These are phyloP conservation scores for Atethmia centrago DNA, from an alignment of 2,888 invertebrate species.

Conservation along the genomic window DNA sequence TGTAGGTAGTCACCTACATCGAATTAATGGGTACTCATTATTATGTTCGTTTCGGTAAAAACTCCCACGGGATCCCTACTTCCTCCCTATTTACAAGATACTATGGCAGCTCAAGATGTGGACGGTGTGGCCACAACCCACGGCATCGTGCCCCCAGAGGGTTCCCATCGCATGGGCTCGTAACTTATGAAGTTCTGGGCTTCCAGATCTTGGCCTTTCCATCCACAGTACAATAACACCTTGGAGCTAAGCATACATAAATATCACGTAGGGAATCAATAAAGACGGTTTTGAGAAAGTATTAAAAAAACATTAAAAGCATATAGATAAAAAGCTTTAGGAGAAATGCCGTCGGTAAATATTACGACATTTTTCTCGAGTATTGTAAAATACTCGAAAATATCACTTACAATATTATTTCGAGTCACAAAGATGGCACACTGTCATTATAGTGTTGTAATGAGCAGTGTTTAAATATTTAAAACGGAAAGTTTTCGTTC, in stretches of 20 bases:
- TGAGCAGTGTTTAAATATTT: conserved; percentile 41
- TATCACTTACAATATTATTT: conserved; percentile 23
- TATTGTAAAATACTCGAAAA: conserved; percentile 31
- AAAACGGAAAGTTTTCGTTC: conserved; percentile 35
- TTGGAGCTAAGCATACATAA: conserved; percentile 16
- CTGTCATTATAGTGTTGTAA: conserved; percentile 38
- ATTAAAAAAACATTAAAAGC: conserved; percentile 41
- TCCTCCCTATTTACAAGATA: conserved; percentile 7
- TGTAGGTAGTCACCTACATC: neutral
- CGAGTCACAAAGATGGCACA: conserved; percentile 9
- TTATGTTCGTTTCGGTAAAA: neutral
- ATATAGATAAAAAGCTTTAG: conserved; percentile 23
- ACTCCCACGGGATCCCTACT: neutral
- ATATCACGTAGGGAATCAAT: conserved; percentile 5
- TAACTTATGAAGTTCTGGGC: conserved; percentile 7
- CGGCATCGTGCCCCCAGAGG: neutral
- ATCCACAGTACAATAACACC: conserved; percentile 1
- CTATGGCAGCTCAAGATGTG: neutral
- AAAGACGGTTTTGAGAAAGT: conserved; percentile 16
- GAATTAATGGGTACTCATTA: conserved; percentile 31
- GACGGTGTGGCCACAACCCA: neutral
- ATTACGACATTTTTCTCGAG: conserved; percentile 31
- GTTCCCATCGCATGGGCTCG: neutral
- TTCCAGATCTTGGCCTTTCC: neutral
- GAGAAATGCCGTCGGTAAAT: conserved; percentile 22